Evolutionary conservation across 2,888 invertebrate genomes (phyloP), one percentile per base, ranked within the genome.

Genomic region (Microplitis deprimator): DNA sequence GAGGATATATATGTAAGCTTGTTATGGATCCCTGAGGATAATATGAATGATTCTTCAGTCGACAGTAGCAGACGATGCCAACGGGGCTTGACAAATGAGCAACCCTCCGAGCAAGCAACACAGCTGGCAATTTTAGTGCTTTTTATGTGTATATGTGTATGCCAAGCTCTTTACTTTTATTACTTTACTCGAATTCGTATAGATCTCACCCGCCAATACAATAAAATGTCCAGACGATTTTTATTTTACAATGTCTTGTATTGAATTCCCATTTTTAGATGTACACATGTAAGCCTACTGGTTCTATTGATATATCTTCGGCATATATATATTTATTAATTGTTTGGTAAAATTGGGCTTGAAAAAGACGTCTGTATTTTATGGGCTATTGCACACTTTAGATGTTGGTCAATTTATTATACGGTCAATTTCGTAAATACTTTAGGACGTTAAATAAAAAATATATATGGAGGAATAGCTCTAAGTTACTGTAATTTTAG

Each of bases 71-170:
- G 67, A 67, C 29, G 65, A 67, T 38, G 68, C 68, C 68, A 75
- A 50, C n/a, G 17, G 64, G 74, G 74, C 68, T 68, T 77, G 73
- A 77, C 73, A 73, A 77, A 77, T 77, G 77, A 73, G 73, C 77
- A 77, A 73, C 76, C 72, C 72, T 65, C 71, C 38, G 13, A 50
- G 38, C 10, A 41, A 60, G 20, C 17, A 7, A 16, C 40, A 68
- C 74, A 75, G 74, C 74, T 75, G 74, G 68, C 68, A 75, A 75
- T 75, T 75, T 60, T 75, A 10, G 17, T 61, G 68, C 29, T 61
- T 38, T 61, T 38, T 16, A 6, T 61, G 61, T 38, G 10, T 60
- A n/a, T 62, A 10, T 70, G 59, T 59, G 70, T 70, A 41, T 65
- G 64, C 20, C 50, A 65, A 73, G 65, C 60, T 60, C 40, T 50